A percentile compares a stretch with the other conserved stretches of the same genome.
These are phyloP conservation scores for Cephalophus harveyi DNA, from an alignment of 2,113 vertebrate genomes.

Conservation along the genomic window DNA sequence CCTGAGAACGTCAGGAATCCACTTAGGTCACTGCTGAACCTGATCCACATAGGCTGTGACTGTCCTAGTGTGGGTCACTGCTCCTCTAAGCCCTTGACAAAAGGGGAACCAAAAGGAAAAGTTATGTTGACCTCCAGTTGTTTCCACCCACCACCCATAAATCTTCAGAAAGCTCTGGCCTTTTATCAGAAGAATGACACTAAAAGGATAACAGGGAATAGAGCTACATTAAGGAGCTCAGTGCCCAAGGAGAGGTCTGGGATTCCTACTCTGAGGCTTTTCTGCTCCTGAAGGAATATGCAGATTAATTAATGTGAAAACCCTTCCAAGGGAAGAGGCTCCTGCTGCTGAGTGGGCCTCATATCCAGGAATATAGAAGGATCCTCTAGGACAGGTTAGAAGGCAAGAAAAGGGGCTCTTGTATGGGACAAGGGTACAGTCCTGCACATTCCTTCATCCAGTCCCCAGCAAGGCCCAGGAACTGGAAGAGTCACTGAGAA, in stretches of 20 bases:
- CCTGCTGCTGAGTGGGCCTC: background rate
- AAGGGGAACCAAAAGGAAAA: background rate
- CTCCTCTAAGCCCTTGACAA: slow-evolving; percentile 18
- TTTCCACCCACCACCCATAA: background rate
- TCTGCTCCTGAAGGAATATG: background rate
- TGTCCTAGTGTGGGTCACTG: background rate
- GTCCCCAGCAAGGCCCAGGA: background rate
- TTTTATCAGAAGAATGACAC: slow-evolving; percentile 18
- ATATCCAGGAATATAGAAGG: background rate
- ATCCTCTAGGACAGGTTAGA: background rate
- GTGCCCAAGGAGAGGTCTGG: background rate
- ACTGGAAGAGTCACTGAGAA: background rate
- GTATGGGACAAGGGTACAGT: background rate
- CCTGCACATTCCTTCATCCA: background rate
- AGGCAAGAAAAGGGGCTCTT: background rate
- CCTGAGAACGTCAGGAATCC: background rate
- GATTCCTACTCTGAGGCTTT: background rate
- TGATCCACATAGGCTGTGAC: background rate
- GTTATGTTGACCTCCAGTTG: background rate
- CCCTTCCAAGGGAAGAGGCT: background rate
- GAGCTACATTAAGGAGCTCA: background rate
- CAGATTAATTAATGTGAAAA: background rate
- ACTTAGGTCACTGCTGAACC: background rate
- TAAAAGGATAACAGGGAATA: background rate
- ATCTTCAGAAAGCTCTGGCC: background rate